Conservation (phyloP, 2,113 vertebrate genomes). For the Sorex fumeus region DNA sequence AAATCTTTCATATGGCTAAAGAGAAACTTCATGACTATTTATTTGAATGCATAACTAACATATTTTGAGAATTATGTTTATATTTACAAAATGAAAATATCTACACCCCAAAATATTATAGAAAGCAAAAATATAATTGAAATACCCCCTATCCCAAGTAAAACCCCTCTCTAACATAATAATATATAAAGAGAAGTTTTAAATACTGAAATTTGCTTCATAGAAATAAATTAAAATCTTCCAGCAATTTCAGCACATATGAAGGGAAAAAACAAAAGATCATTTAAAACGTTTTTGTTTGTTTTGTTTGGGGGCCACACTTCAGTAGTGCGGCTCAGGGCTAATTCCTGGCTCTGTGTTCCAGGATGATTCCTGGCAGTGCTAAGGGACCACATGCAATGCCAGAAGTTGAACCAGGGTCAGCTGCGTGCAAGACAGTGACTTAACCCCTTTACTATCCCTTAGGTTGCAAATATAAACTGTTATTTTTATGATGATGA, state of each 20-base stretch:
- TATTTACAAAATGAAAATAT: constrained; percentile 63
- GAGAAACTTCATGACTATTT: constrained; percentile 75
- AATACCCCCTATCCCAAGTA: neutral
- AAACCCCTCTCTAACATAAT: neutral
- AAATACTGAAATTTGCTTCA: constrained; percentile 37
- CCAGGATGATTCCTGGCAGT: no score
- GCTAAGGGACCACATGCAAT: no score
- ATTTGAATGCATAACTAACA: constrained; percentile 63
- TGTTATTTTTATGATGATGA: no score
- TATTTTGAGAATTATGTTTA: constrained; percentile 65
- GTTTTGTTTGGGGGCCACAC: no score
- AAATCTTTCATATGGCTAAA: constrained; percentile 70
- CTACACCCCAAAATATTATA: constrained; percentile 20
- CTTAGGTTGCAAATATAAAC: no score
- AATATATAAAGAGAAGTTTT: constrained; percentile 22
- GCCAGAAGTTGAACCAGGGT: no score
- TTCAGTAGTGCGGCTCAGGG: no score
- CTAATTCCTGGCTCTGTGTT: no score
- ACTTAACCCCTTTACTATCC: no score
- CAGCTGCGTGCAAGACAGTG: no score
- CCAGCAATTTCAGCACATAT: constrained; percentile 24
- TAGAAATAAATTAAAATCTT: constrained; percentile 52
- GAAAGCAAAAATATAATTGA: constrained; percentile 35
- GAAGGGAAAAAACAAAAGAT: neutral
- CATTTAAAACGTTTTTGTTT: no score